These are phyloP conservation scores for Pachyuromys duprasi DNA, from an alignment of 2,797 vertebrate species.

Conservation along the genomic window DNA sequence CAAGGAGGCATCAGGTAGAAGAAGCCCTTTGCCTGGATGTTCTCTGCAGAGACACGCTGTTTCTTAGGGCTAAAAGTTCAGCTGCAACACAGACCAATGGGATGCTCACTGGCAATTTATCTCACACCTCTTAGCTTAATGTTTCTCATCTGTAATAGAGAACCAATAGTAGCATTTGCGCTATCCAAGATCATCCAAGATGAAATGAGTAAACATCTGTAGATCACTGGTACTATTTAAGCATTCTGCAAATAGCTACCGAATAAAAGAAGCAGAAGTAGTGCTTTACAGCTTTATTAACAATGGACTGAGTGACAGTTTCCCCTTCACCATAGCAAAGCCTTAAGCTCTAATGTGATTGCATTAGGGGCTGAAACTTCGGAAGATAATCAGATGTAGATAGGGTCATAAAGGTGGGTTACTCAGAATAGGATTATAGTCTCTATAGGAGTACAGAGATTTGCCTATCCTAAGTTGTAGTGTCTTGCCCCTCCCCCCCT, in stretches of 20 bases:
- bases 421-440: not conserved
- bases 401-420: not conserved
- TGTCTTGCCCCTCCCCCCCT: not conserved
- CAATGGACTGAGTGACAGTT: not conserved
- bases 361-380: not conserved
- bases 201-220: not conserved
- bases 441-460: not conserved
- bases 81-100: not conserved
- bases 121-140: not conserved
- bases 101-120: not conserved
- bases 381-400: not conserved
- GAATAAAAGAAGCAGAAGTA: not conserved
- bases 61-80: not conserved
- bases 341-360: not conserved
- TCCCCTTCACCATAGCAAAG: not conserved
- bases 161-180: not conserved
- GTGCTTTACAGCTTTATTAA: not conserved
- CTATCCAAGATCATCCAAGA: not conserved
- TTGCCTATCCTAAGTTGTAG: not conserved
- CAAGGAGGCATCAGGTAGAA: fast-evolving
- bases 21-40: not conserved
- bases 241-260: not conserved
- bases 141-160: not conserved
- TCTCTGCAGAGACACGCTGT: no score
- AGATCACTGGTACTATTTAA: not conserved